These are phyloP conservation scores for Luffia ferchaultella DNA, from an alignment of 2,888 invertebrate species.

Conservation along the genomic window DNA sequence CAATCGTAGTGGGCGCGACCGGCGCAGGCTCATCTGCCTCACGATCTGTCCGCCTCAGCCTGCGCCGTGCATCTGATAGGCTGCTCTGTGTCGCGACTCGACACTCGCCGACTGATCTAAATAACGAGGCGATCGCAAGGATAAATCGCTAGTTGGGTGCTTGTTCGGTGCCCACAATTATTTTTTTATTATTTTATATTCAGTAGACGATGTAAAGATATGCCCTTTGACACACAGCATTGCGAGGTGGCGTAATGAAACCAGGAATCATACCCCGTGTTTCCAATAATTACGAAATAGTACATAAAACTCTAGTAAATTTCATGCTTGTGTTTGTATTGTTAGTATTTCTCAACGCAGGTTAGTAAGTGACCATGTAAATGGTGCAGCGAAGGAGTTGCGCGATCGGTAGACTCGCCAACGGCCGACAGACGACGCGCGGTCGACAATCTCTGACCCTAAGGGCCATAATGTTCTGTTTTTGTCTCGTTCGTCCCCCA, in stretches of 20 bases:
- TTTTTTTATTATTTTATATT: too few relatives aligned
- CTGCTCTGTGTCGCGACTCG: neutral
- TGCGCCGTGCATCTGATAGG: neutral
- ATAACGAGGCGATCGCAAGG: neutral
- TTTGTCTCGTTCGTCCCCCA: constrained; percentile 48
- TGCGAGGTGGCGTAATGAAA: too few relatives aligned
- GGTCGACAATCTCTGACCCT: constrained; percentile 25
- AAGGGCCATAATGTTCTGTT: constrained; percentile 51
- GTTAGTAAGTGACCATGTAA: constrained; percentile 17
- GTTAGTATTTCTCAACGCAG: constrained; percentile 17
- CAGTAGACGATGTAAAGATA: too few relatives aligned
- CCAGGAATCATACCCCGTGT: too few relatives aligned
- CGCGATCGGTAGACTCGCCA: constrained; percentile 22
- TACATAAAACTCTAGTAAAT: too few relatives aligned
- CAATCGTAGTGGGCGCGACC: too few relatives aligned
- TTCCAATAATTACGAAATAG: too few relatives aligned
- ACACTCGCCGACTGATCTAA: neutral
- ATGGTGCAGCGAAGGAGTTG: constrained; percentile 32
- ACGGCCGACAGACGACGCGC: constrained; percentile 28
- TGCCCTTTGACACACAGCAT: too few relatives aligned
- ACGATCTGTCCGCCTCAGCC: neutral
- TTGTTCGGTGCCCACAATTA: neutral
- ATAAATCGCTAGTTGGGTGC: neutral
- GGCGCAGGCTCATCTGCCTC: neutral
- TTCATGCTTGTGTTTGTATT: too few relatives aligned